A percentile compares a stretch with the other conserved stretches of the same genome.
Evolutionary conservation across 2,113 vertebrate species (phyloP).

Genomic region (Ginglymostoma cirratum): DNA sequence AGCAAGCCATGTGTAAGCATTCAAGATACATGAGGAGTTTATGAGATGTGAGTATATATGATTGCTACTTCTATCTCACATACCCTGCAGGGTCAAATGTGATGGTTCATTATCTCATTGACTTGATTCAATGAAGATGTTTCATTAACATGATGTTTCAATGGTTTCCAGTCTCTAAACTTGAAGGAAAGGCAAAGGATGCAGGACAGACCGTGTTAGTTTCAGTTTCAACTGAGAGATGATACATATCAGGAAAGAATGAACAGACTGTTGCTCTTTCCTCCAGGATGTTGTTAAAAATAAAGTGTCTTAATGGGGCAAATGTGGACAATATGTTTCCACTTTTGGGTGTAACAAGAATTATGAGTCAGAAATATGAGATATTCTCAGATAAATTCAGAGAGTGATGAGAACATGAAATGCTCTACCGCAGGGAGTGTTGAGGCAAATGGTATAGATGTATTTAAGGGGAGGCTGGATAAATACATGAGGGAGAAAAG

Average conservation of each 20-base stretch:
- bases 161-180: too few species aligned
- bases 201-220: too few species aligned
- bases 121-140: too few species aligned
- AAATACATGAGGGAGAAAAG: neutral
- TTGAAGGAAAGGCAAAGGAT: too few species aligned
- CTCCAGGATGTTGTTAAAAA: neutral
- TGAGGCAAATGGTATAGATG: neutral
- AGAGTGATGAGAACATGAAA: too few species aligned
- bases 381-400: neutral
- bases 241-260: neutral
- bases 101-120: too few species aligned
- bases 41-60: too few species aligned
- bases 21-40: too few species aligned
- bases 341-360: neutral
- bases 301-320: neutral
- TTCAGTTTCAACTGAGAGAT: neutral
- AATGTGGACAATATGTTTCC: neutral
- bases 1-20: too few species aligned
- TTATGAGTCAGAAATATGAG: neutral
- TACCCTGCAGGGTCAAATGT: too few species aligned
- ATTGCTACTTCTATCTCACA: too few species aligned
- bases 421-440: neutral
- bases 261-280: neutral
- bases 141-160: too few species aligned
- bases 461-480: neutral